Base-by-base conservation (phyloP, 2,797 vertebrate species). In the Clamator glandarius region DNA sequence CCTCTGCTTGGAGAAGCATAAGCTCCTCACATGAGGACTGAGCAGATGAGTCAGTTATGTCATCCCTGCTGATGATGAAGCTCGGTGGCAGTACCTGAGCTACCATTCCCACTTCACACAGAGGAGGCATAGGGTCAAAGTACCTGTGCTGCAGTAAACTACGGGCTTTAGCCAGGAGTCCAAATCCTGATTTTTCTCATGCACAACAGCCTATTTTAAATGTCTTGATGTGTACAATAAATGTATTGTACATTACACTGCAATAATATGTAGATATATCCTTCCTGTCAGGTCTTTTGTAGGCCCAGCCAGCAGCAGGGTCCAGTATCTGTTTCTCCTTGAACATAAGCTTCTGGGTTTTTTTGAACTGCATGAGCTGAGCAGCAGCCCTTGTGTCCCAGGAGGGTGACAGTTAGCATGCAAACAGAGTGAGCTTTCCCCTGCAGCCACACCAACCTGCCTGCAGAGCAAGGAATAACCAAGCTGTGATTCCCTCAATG, bases 1-100 rank as follows among this genome's bases (percentile, higher is more conserved):
- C 15, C 36, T 85, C 35, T 44, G 31, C 24, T 15, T 44, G 42
- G 29, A 55, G 63, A 50, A 74, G 15, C 8, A 1, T 17, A 21
- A 85, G 39, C 58, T 75, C 16, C 64, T 52, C 84, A 16, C 29
- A 6, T 0, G 0, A 36, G 51, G 29, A 16, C 0, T 6, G 59
- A 63, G 69, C 50, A 46, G 55, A 33, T 11, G 59, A 41, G 21
- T n/a, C 50, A 39, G 18, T 44, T 23, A 3, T 13, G 24, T 57
- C 17, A 13, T 3, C 33, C 24, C 18, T 8, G 20, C 28, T 20
- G 66, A 29, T 11, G 16, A n/a, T 28, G 35, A 29, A 54, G 41
- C 0, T 1, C 5, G 1, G 78, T 35, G 67, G 8, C 35, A 39
- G 3, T 3, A 42, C 25, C 41, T 57, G 76, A 23, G 23, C 26